Evolutionary conservation across 2,888 invertebrate species (phyloP).

Genomic region (Tipula unca): DNA sequence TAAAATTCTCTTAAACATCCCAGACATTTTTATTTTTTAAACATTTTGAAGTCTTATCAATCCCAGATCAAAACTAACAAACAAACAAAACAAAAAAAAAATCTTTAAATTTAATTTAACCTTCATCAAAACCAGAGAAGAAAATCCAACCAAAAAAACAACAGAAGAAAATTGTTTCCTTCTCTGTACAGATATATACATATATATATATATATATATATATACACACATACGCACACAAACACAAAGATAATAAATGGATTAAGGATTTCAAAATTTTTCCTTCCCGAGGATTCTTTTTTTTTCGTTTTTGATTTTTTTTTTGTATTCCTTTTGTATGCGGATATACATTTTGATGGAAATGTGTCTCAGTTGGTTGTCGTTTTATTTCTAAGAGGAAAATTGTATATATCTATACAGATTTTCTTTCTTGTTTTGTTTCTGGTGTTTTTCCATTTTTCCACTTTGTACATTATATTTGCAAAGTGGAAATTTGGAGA

Average conservation of each 20-base stretch:
- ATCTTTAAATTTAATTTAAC: conserved; percentile 14
- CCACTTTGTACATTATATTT: not conserved
- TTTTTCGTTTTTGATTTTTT: not conserved
- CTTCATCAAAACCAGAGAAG: conserved; percentile 2
- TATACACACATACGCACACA: not conserved
- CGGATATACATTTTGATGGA: not conserved
- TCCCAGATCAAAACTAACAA: not conserved
- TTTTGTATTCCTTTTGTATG: not conserved
- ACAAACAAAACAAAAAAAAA: not conserved
- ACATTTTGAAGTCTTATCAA: conserved; percentile 8
- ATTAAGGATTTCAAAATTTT: not conserved
- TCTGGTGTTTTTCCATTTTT: not conserved
- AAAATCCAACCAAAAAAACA: not conserved
- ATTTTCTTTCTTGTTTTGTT: not conserved
- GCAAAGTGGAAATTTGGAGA: not conserved
- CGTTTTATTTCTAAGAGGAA: not conserved
- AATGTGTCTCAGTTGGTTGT: conserved; percentile 8
- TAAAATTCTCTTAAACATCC: not conserved
- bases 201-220: not conserved
- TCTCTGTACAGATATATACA: not conserved
- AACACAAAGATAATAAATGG: not conserved
- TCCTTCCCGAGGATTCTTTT: not conserved
- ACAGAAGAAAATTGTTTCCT: conserved; percentile 14
- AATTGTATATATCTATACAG: not conserved
- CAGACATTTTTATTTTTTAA: not conserved